Conservation (phyloP, 2,113 vertebrate species). For the Colossoma macropomum region DNA sequence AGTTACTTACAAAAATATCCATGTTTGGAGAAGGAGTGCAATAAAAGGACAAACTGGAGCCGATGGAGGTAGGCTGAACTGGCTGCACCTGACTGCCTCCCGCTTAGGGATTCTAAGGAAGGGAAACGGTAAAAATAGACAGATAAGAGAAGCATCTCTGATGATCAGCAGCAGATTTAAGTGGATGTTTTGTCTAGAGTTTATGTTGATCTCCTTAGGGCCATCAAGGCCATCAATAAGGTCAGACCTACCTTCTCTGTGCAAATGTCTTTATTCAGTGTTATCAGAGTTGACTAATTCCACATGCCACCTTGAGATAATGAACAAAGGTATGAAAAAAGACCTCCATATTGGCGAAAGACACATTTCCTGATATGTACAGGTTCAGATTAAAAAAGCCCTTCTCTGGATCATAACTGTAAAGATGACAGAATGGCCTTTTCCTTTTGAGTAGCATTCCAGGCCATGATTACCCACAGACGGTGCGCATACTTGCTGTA, state of each 20-base stretch:
- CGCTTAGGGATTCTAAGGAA: neutral
- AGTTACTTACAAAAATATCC: constrained; percentile 32
- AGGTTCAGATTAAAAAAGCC: no score
- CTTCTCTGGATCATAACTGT: no score
- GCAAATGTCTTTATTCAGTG: neutral
- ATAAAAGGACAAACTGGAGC: neutral
- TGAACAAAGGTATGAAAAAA: no score
- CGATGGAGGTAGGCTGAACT: neutral
- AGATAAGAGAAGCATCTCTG: neutral
- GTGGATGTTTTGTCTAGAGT: neutral
- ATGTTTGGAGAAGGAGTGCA: constrained; percentile 33
- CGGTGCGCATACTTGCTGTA: no score
- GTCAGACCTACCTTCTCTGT: neutral
- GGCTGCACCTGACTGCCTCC: constrained; percentile 20
- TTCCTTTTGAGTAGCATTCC: neutral
- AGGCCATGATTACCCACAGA: no score
- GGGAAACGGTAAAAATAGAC: neutral
- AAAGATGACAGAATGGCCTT: no score
- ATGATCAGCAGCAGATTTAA: no score
- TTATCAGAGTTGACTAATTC: no score
- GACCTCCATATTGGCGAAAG: no score
- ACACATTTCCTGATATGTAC: no score
- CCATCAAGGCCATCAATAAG: no score
- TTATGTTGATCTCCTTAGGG: neutral
- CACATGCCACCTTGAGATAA: no score